Evolutionary conservation across 1,140 invertebrate genomes (phyloP), one percentile per base, ranked within the genome.

Genomic region (Pomacea maculata): DNA sequence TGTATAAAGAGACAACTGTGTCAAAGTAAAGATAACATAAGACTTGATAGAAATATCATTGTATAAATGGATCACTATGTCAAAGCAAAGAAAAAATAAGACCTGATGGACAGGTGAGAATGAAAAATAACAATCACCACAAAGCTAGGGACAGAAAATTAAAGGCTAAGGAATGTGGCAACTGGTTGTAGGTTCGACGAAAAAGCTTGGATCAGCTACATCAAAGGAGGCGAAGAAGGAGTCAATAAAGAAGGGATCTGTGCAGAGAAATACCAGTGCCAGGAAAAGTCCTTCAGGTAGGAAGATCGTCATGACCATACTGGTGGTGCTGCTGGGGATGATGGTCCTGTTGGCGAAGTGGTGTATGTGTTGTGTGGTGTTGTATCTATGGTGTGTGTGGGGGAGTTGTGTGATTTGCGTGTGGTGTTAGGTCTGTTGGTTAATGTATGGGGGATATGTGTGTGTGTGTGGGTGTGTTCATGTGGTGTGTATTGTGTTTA

Each of bases 141-240:
- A 19, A 65, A 19, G 17, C 17, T 17, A 65, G n/a, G 2, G n/a
- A n/a, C 64, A 65, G n/a, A 65, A 19, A 65, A 19, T 65, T 65
- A 19, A n/a, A 17, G 17, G n/a, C 17, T 65, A 7, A 65, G 7
- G n/a, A 7, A n/a, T 65, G 4, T 8, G 9, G n/a, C 75, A 64
- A 34, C 55, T 70, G 34, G 17, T 12, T 54, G 74, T 55, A 73
- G 80, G 67, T 29, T 80, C 79, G n/a, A 57, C 64, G 34, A 78
- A 80, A 65, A 84, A 84, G 17, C 79, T 80, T 19, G 80, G 78
- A 25, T 81, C 80, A 4, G 83, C 84, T 70, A 80, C 86, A 54
- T 89, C 88, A 21, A 85, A 85, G 57, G 87, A 89, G 85, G 84
- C 82, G 83, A 85, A 85, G 78, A 82, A 82, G n/a, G 82, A 84